Percentiles rank a stretch among this genome's conserved stretches.
Evolutionary conservation across 2,888 invertebrate genomes (phyloP).

Genomic region (Caenorhabditis uteleia): DNA sequence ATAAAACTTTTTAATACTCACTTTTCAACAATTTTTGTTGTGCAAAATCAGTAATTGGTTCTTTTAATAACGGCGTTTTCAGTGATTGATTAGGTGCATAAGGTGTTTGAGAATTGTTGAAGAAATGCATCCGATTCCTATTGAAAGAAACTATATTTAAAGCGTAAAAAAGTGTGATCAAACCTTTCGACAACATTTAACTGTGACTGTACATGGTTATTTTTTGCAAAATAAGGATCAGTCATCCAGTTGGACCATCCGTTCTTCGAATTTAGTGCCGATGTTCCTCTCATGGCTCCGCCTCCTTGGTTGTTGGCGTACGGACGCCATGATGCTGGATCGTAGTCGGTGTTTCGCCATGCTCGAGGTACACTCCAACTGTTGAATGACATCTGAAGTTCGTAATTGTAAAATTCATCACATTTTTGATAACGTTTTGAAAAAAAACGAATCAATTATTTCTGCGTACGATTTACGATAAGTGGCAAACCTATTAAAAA

Average conservation of each 20-base stretch:
- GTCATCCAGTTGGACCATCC: slow-evolving; percentile 13
- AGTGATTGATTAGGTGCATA: too few species aligned
- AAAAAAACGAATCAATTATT: background rate
- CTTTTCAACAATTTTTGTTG: slow-evolving; percentile 12
- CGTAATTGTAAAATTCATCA: slow-evolving; percentile 5
- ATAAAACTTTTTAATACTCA: background rate
- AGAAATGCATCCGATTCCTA: too few species aligned
- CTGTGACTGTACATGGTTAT: background rate
- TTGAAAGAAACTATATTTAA: too few species aligned
- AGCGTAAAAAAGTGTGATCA: too few species aligned
- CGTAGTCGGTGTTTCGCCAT: background rate
- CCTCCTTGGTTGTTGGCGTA: slow-evolving; percentile 11
- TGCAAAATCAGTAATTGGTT: slow-evolving; percentile 16
- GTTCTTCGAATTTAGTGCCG: background rate
- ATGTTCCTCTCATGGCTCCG: slow-evolving; percentile 11
- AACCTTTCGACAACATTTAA: too few species aligned
- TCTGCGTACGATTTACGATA: background rate
- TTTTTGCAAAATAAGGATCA: slow-evolving; percentile 16
- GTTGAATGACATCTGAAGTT: slow-evolving; percentile 25
- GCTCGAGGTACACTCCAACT: background rate
- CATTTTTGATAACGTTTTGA: slow-evolving; percentile 3
- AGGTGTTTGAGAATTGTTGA: too few species aligned
- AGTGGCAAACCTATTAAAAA: too few species aligned
- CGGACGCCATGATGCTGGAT: slow-evolving; percentile 16
- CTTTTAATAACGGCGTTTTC: too few species aligned